A percentile compares a stretch with the other conserved stretches of the same genome.
Evolutionary conservation across 30 jellyfish, hydroid and myxozoan genomes (phyloP).

Genomic region (Phacellophora camtschatica): DNA sequence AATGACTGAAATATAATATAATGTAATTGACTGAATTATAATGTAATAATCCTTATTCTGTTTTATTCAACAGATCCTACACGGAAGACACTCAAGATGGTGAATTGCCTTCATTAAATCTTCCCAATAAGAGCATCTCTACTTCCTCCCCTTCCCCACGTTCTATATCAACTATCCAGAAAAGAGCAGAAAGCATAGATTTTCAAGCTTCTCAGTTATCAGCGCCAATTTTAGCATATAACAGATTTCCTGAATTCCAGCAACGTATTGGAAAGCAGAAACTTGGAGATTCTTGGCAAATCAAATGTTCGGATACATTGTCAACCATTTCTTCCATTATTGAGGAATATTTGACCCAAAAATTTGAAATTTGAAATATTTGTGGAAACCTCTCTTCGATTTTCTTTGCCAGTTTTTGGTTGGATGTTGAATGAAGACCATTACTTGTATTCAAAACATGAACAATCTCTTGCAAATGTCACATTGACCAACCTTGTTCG

Average conservation of each 20-base stretch:
- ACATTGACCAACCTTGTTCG: not conserved
- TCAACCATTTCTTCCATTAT: too few species aligned
- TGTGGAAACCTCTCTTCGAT: constrained; percentile 16
- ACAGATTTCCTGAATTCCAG: constrained; percentile 6
- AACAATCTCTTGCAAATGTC: not conserved
- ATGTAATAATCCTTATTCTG: not conserved
- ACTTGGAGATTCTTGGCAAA: constrained; percentile 13
- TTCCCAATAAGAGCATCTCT: constrained; percentile 6
- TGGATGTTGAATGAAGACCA: constrained; percentile 30
- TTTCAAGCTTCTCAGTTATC: not conserved
- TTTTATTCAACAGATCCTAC: constrained; percentile 31
- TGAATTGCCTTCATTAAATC: not conserved
- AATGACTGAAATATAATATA: not conserved
- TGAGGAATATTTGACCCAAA: too few species aligned
- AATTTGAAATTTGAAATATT: too few species aligned
- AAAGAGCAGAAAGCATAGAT: constrained; percentile 11
- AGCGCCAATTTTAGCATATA: not conserved
- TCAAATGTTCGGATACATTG: not conserved
- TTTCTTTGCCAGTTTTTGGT: constrained; percentile 18
- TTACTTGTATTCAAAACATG: too few species aligned
- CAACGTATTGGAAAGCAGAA: constrained; percentile 2
- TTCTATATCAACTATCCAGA: constrained; percentile 5
- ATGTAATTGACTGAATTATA: not conserved
- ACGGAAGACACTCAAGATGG: constrained; percentile 7
- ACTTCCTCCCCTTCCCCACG: not conserved